Evolutionary conservation across 2,113 vertebrate species (phyloP).

Genomic region (Psophia crepitans): DNA sequence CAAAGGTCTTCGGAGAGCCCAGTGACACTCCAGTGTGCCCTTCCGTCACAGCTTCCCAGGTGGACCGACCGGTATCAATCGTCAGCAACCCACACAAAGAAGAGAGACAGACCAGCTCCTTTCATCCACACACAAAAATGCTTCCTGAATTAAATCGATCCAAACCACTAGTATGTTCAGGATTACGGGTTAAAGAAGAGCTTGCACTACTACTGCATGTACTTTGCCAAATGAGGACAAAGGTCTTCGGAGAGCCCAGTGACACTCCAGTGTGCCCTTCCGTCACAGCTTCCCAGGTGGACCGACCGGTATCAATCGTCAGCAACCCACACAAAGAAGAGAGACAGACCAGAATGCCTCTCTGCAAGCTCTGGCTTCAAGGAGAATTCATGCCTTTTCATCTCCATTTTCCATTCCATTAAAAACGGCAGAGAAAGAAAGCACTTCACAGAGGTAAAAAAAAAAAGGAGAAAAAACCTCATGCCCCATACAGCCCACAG

Average conservation of each 20-base stretch:
- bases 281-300: not conserved
- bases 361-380: not conserved
- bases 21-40: accelerated
- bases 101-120: not conserved
- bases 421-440: not conserved
- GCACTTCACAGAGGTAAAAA: not conserved
- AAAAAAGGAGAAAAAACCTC: not conserved
- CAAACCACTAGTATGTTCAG: not conserved
- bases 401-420: not conserved
- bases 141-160: not conserved
- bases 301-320: accelerated
- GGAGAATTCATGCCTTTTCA: not conserved
- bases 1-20: not conserved
- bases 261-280: not conserved
- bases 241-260: not conserved
- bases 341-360: not conserved
- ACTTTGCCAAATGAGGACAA: not conserved
- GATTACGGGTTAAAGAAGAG: not conserved
- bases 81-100: not conserved
- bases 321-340: accelerated
- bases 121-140: not conserved
- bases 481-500: not conserved
- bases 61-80: accelerated
- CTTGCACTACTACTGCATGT: not conserved
- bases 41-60: not conserved